These are phyloP conservation scores for Sinhomidia bicolor DNA, from an alignment of 2,888 invertebrate species.

Conservation along the genomic window DNA sequence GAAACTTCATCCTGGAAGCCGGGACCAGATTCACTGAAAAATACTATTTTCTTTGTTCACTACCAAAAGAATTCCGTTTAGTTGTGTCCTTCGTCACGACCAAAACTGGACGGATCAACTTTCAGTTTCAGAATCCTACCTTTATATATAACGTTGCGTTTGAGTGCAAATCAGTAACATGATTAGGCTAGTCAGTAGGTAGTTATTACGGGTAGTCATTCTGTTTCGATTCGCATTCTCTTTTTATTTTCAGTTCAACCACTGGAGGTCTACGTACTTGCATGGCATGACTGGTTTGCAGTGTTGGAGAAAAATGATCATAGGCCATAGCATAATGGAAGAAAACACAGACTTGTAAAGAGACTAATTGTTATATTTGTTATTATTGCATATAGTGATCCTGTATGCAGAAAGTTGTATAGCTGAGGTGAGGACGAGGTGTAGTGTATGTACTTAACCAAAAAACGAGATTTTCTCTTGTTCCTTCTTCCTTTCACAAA, in stretches of 20 bases:
- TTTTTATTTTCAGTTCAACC: slow-evolving; percentile 8
- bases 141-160: slow-evolving; percentile 77
- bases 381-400: slow-evolving; percentile 44
- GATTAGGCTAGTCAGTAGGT: slow-evolving; percentile 46
- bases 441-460: not conserved
- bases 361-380: too few relatives aligned
- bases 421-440: not conserved
- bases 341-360: slow-evolving; percentile 5
- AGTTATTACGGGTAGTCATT: slow-evolving; percentile 46
- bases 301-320: not conserved
- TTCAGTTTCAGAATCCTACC: slow-evolving; percentile 76
- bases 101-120: slow-evolving; percentile 79
- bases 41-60: slow-evolving; percentile 7
- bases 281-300: slow-evolving; percentile 50
- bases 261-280: slow-evolving; percentile 68
- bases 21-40: slow-evolving; percentile 37
- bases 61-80: not conserved
- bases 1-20: slow-evolving; percentile 67
- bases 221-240: slow-evolving; percentile 27
- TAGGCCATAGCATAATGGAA: not conserved
- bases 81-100: slow-evolving; percentile 58
- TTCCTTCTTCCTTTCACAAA: slow-evolving; percentile 68
- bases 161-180: slow-evolving; percentile 11
- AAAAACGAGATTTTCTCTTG: slow-evolving; percentile 60
- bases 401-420: not conserved